These are phyloP conservation scores for Anoplopoma fimbria DNA, from an alignment of 2,113 vertebrate genomes.

Conservation along the genomic window DNA sequence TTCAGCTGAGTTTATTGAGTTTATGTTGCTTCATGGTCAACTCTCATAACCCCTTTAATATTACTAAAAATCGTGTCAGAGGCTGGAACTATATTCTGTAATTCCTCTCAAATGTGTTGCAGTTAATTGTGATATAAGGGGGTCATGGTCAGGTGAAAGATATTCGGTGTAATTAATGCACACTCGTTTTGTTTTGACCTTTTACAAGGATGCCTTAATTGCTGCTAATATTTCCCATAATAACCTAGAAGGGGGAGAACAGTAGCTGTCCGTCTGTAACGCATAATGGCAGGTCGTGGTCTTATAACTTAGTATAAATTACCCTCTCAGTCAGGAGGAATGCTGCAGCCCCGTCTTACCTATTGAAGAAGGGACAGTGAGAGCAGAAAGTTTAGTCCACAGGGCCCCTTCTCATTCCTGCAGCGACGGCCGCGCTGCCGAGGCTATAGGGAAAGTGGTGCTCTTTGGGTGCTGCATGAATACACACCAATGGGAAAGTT, in stretches of 20 bases:
- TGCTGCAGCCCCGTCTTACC: conserved; percentile 62
- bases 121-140: conserved; percentile 19
- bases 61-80: background rate
- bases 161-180: conserved; percentile 29
- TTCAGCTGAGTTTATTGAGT: background rate
- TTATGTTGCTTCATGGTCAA: background rate
- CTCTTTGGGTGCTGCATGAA: conserved; percentile 95
- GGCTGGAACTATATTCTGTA: background rate
- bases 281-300: conserved; percentile 10
- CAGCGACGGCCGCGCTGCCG: conserved; percentile 56
- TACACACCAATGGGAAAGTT: conserved; percentile 96
- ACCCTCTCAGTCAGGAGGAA: conserved; percentile 49
- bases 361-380: conserved; percentile 37
- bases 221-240: conserved; percentile 34
- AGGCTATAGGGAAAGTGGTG: conserved; percentile 75
- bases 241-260: conserved; percentile 4
- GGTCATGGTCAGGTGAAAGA: conserved; percentile 12
- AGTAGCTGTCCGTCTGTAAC: background rate
- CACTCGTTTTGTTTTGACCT: conserved; percentile 34
- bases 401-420: conserved; percentile 61
- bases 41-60: conserved; percentile 6
- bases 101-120: conserved; percentile 26
- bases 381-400: conserved; percentile 61
- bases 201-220: conserved; percentile 11
- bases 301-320: conserved; percentile 42